Evolutionary conservation across 2,797 vertebrate genomes (phyloP).

Genomic region (Gadopsis marmoratus): DNA sequence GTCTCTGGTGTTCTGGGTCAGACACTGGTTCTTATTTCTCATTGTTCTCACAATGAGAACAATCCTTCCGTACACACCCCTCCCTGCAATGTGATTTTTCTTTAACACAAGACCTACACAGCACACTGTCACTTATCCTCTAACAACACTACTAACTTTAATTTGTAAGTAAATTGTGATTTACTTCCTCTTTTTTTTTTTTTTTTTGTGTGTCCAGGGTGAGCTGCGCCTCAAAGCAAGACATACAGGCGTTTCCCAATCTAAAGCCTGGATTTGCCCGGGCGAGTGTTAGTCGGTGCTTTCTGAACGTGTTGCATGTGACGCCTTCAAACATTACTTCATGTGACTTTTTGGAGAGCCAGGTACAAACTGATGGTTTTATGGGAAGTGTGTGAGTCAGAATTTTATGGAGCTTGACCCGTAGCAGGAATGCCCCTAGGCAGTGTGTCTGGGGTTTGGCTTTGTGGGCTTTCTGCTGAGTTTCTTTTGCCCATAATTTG

Average conservation of each 20-base stretch:
- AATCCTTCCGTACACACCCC: too few species aligned
- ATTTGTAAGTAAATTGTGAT: too few species aligned
- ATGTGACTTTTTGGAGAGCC: neutral
- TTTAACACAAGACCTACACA: too few species aligned
- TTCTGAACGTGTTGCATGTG: neutral
- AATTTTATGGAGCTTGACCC: neutral
- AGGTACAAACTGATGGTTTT: neutral
- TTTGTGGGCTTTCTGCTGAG: neutral
- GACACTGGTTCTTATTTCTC: too few species aligned
- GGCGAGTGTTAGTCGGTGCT: neutral
- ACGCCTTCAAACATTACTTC: accelerated
- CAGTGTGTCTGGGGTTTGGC: neutral
- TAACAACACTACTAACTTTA: too few species aligned
- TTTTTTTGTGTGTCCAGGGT: neutral
- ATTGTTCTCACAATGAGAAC: too few species aligned
- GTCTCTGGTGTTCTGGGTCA: too few species aligned
- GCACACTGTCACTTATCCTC: too few species aligned
- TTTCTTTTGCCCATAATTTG: neutral
- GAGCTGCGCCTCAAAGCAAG: neutral
- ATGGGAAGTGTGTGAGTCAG: neutral
- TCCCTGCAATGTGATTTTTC: too few species aligned
- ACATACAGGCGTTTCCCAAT: neutral
- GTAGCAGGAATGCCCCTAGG: neutral
- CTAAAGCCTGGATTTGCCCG: neutral
- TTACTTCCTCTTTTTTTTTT: too few species aligned